Evolutionary conservation across 2,113 vertebrate species (phyloP), one percentile per base, ranked within the genome.

Genomic region (Panthera leo): DNA sequence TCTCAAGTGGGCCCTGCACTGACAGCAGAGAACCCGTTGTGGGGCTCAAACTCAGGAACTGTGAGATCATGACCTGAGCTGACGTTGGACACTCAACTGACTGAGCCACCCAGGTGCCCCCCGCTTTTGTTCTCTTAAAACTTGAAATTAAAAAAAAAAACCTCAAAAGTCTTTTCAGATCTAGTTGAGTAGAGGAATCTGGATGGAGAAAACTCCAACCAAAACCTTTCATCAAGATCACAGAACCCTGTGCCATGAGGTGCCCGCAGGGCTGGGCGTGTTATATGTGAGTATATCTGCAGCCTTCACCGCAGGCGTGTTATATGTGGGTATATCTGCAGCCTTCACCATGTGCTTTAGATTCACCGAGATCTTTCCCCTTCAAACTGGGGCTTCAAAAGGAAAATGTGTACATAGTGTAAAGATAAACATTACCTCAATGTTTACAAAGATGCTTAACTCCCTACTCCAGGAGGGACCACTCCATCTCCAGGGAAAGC

Each of bases 101-200:
- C 58, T 61, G 19, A 61, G 58, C 21, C 55, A 58, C 19, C 55
- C 55, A 58, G 55, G 18, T 58, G 55, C 5, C 58, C 58, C 58
- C 55, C 7, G 45, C 18, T 10, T 95, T 73, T 88, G 82, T 75
- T 94, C 63, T 90, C 76, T 93, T 85, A 88, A 95, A 96, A 95
- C 36, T 53, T 91, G 70, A 97, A 89, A 51, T 79, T 85, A 63
- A 89, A 73, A 71, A 90, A 87, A 67, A 16, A 58, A 23, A 21
- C 58, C 70, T 34, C 5, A 70, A 92, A 53, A 95, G 75, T 71
- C 48, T 96, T 91, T 95, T 85, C 79, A 91, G 65, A 53, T 58
- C 55, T 48, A 90, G n/a, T 63, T 79, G 67, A 73, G 73, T 16
- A 55, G 29, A 90, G 29, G 68, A 91, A 91, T 76, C 34, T 42